Percentiles rank a stretch among this genome's conserved stretches.
These are phyloP conservation scores for Alligator sinensis DNA, from an alignment of 2,113 vertebrate species.

Conservation along the genomic window DNA sequence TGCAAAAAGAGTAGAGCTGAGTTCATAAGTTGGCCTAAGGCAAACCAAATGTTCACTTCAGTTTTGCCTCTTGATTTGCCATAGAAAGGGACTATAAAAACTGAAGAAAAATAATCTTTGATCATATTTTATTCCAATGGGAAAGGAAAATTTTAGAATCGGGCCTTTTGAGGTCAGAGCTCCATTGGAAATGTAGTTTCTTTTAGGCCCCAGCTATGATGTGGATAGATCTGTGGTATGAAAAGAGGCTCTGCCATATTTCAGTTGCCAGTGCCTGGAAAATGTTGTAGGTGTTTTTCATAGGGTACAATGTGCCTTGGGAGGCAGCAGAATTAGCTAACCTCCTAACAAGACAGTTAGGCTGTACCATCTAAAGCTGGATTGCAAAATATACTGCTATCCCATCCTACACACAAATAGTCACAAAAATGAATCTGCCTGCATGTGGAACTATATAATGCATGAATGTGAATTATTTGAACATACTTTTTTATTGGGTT, in stretches of 20 bases:
- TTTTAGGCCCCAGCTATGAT: background rate
- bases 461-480: background rate
- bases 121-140: constrained; percentile 11
- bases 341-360: background rate
- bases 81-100: constrained; percentile 51
- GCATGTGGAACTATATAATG: background rate
- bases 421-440: background rate
- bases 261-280: background rate
- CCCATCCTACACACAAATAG: background rate
- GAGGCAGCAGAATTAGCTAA: background rate
- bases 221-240: accelerated
- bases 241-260: background rate
- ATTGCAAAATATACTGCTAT: no score
- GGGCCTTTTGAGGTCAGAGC: background rate
- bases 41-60: constrained; percentile 73
- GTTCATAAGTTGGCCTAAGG: constrained; percentile 75
- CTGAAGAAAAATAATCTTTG: constrained; percentile 43
- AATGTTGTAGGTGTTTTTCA: accelerated
- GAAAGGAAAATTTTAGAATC: constrained; percentile 15
- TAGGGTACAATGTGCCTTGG: background rate
- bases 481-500: background rate
- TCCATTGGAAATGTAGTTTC: background rate
- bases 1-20: constrained; percentile 36
- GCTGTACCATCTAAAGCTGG: background rate
- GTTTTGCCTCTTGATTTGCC: constrained; percentile 61